phyloP scores from a whole-genome alignment of 2,888 invertebrate genomes.

The Drepana falcataria region DNA sequence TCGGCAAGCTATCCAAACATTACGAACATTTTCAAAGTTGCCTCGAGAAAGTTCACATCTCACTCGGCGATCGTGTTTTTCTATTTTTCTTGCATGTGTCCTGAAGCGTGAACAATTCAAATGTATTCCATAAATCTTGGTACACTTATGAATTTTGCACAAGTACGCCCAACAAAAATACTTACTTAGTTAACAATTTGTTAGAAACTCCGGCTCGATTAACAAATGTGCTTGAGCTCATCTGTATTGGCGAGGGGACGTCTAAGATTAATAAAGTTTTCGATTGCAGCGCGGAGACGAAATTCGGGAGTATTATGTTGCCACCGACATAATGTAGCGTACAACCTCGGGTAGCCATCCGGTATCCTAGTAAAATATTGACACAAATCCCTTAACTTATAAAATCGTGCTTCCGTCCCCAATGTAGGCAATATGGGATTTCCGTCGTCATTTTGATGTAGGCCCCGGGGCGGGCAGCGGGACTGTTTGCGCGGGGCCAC shows the following conservation, averaged over 20 bases:
- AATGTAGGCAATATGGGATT: conserved; percentile 75
- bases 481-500: conserved; percentile 67
- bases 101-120: conserved; percentile 50
- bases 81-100: conserved; percentile 57
- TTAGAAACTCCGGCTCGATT: conserved; percentile 46
- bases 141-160: conserved; percentile 56
- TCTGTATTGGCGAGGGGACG: conserved; percentile 29
- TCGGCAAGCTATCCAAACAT: conserved; percentile 53
- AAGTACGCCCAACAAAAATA: conserved; percentile 59
- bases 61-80: conserved; percentile 47
- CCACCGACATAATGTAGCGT: conserved; percentile 30
- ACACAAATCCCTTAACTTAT: conserved; percentile 79
- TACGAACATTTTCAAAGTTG: conserved; percentile 35
- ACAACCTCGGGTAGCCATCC: conserved; percentile 35
- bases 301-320: conserved; percentile 14
- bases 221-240: conserved; percentile 46
- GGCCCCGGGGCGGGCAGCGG: conserved; percentile 51
- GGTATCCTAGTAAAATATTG: conserved; percentile 77
- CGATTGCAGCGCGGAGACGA: conserved; percentile 20
- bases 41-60: conserved; percentile 37
- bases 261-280: conserved; percentile 65
- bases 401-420: conserved; percentile 74
- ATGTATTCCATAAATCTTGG: conserved; percentile 68
- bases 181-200: conserved; percentile 50
- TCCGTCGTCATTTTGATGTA: conserved; percentile 73